Conservation (phyloP, 1,140 invertebrate species). For the Drosophila erecta region DNA sequence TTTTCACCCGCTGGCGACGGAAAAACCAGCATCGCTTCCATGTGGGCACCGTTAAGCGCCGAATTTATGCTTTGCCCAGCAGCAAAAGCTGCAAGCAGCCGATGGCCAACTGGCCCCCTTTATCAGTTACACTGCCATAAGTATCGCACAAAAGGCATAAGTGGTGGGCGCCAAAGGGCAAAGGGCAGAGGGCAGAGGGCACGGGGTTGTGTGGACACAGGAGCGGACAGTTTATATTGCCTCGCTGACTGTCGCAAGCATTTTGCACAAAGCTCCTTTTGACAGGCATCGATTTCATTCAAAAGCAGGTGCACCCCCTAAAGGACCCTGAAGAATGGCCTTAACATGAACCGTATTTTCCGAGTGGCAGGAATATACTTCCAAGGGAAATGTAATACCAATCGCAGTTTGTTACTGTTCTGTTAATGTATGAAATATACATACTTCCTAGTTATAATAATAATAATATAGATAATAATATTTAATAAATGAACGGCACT, state of each 20-base stretch:
- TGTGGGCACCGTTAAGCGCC: slow-evolving; percentile 41
- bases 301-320: slow-evolving; percentile 14
- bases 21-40: slow-evolving; percentile 24
- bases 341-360: neutral
- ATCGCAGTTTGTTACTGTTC: neutral
- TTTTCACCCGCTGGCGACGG: neutral
- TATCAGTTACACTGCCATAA: slow-evolving; percentile 55
- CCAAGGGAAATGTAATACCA: no score
- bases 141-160: slow-evolving; percentile 63
- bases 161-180: slow-evolving; percentile 4
- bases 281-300: neutral
- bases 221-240: slow-evolving; percentile 55
- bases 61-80: slow-evolving; percentile 57
- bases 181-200: neutral
- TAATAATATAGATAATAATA: no score
- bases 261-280: slow-evolving; percentile 19
- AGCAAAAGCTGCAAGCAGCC: slow-evolving; percentile 10
- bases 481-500: no score
- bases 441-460: no score
- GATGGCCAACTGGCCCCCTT: slow-evolving; percentile 13
- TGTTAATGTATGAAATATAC: no score
- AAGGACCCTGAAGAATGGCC: neutral
- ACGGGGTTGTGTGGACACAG: slow-evolving; percentile 5
- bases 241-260: slow-evolving; percentile 42
- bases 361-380: no score